Conservation (phyloP, 2,113 vertebrate species). For the Ptychochromis oligacanthus region DNA sequence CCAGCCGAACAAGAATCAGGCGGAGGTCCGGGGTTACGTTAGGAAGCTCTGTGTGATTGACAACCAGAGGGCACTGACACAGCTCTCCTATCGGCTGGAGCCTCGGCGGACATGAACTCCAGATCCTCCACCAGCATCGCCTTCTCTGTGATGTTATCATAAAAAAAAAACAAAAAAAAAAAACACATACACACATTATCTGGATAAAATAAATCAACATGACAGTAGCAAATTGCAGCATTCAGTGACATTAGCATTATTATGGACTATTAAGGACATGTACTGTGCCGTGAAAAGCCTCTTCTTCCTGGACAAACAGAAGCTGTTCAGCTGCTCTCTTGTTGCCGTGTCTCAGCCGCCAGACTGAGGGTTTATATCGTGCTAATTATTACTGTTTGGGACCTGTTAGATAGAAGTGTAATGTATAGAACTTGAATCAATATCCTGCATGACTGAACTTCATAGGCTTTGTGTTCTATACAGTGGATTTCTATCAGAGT, state of each 20-base stretch:
- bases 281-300: conserved; percentile 70
- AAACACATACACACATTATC: conserved; percentile 13
- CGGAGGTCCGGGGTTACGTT: conserved; percentile 93
- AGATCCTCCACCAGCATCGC: conserved; percentile 45
- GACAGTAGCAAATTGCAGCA: conserved; percentile 60
- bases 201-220: conserved; percentile 14
- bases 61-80: conserved; percentile 98
- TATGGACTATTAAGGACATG: conserved; percentile 48
- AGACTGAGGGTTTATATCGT: conserved; percentile 38
- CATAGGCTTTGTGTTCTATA: conserved; percentile 71
- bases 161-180: background rate
- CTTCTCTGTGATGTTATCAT: conserved; percentile 62
- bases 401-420: conserved; percentile 72
- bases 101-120: conserved; percentile 88
- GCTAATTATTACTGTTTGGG: conserved; percentile 59
- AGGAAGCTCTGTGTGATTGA: conserved; percentile 97
- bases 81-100: conserved; percentile 96
- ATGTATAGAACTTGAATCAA: conserved; percentile 73
- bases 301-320: conserved; percentile 51
- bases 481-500: conserved; percentile 73
- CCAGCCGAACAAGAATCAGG: conserved; percentile 95
- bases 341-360: conserved; percentile 44
- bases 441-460: conserved; percentile 72
- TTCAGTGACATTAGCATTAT: conserved; percentile 39
- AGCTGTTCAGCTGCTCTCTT: conserved; percentile 46